phyloP scores from a whole-genome alignment of 2,888 invertebrate species.

The Drosophila setosimentum region DNA sequence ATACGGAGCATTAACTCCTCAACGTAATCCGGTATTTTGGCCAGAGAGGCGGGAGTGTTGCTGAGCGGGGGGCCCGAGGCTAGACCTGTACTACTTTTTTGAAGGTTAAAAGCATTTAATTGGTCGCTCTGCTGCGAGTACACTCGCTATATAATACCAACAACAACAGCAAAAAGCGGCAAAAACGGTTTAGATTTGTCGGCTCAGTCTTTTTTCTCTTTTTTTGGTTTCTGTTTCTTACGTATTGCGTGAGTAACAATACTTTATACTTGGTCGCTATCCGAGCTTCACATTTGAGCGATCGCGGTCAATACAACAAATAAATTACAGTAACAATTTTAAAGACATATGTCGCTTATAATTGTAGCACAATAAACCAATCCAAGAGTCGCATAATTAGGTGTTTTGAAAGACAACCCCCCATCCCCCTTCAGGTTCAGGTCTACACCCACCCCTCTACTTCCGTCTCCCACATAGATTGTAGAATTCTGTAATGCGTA shows the following conservation, averaged over 20 bases:
- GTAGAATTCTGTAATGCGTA: constrained; percentile 62
- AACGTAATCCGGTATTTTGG: constrained; percentile 67
- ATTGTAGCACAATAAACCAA: background rate
- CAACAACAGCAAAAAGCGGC: constrained; percentile 29
- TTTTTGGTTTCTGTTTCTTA: constrained; percentile 38
- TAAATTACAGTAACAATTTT: constrained; percentile 28
- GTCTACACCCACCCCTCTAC: background rate
- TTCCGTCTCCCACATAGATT: background rate
- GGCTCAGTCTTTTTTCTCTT: constrained; percentile 4
- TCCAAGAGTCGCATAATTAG: constrained; percentile 3
- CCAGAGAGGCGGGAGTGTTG: constrained; percentile 38
- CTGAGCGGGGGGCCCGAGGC: constrained; percentile 43
- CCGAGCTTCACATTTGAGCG: constrained; percentile 77
- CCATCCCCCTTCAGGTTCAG: background rate
- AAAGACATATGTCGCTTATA: constrained; percentile 6
- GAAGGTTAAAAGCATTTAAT: constrained; percentile 80
- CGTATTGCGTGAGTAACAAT: constrained; percentile 56
- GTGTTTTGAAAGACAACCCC: background rate
- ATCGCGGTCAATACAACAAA: constrained; percentile 80
- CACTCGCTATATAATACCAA: background rate
- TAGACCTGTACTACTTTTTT: constrained; percentile 80
- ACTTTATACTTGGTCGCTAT: constrained; percentile 26
- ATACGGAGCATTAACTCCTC: constrained; percentile 53
- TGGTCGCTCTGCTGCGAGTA: constrained; percentile 49
- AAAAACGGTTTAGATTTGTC: constrained; percentile 68